Percentiles rank a stretch among this genome's conserved stretches.
Evolutionary conservation across 1,140 invertebrate species (phyloP).

Genomic region (Bombus ignitus): DNA sequence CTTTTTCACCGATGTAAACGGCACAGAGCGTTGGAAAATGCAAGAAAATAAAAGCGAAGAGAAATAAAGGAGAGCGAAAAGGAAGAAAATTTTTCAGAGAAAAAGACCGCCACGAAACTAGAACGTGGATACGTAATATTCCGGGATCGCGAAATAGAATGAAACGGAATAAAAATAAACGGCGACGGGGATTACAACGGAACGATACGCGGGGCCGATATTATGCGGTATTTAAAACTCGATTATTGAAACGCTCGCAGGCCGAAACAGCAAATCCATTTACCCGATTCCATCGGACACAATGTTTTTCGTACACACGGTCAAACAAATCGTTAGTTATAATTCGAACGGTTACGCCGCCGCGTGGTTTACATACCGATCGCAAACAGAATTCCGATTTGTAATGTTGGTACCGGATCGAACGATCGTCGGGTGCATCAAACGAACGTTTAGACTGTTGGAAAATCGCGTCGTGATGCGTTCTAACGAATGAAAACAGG

Average conservation of each 20-base stretch:
- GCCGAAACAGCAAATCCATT: conserved; percentile 20
- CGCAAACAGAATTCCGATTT: conserved; percentile 31
- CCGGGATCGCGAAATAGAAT: not conserved
- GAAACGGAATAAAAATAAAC: not conserved
- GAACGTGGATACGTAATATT: not conserved
- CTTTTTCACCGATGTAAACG: conserved; percentile 3
- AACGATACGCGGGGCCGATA: conserved; percentile 20
- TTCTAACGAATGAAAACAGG: conserved; percentile 3
- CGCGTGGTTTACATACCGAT: conserved; percentile 36
- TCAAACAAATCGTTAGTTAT: conserved; percentile 35
- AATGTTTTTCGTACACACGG: conserved; percentile 29
- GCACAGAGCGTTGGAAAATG: no score
- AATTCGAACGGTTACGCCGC: conserved; percentile 6
- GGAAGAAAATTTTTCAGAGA: not conserved
- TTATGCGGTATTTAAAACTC: conserved; percentile 54
- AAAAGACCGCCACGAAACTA: not conserved
- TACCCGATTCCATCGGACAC: conserved; percentile 6
- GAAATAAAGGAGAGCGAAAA: not conserved
- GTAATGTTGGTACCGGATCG: not conserved
- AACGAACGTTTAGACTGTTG: conserved; percentile 23
- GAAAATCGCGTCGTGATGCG: not conserved
- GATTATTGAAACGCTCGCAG: conserved; percentile 42
- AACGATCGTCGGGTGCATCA: not conserved
- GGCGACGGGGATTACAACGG: conserved; percentile 20
- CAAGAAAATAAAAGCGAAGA: no score